phyloP scores from a whole-genome alignment of 2,113 vertebrate species.

The Gymnorhina tibicen region DNA sequence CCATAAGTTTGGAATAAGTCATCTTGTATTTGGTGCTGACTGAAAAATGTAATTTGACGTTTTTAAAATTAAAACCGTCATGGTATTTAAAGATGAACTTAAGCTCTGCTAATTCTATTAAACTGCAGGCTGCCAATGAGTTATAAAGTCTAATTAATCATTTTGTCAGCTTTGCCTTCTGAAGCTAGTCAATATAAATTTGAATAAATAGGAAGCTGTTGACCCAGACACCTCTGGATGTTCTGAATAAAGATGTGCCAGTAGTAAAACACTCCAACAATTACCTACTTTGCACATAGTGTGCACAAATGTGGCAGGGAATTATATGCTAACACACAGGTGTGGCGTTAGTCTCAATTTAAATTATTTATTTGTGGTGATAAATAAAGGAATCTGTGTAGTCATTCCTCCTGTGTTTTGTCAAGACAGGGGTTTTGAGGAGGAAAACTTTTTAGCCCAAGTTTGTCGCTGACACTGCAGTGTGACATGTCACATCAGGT shows the following conservation, averaged over 20 bases:
- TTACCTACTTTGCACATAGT: not conserved
- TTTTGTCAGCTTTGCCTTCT: slow-evolving; percentile 75
- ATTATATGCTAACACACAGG: not conserved
- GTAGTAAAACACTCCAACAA: slow-evolving; percentile 15
- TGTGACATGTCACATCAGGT: slow-evolving; percentile 68
- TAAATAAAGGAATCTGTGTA: not conserved
- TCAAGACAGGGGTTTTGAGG: not conserved
- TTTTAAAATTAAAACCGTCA: slow-evolving; percentile 70
- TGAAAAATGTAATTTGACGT: slow-evolving; percentile 73
- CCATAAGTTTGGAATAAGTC: slow-evolving; percentile 50
- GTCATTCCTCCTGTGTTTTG: not conserved
- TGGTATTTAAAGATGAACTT: slow-evolving; percentile 77
- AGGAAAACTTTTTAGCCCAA: slow-evolving; percentile 45
- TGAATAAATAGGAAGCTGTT: slow-evolving; percentile 74
- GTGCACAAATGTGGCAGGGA: not conserved
- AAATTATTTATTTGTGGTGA: not conserved
- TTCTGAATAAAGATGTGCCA: slow-evolving; percentile 54
- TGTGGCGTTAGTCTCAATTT: not conserved
- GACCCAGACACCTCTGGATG: slow-evolving; percentile 57
- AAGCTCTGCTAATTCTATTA: slow-evolving; percentile 78
- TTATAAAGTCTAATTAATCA: slow-evolving; percentile 77
- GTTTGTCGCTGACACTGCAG: slow-evolving; percentile 68
- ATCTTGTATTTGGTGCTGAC: slow-evolving; percentile 45
- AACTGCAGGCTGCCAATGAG: slow-evolving; percentile 71
- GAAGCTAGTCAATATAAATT: slow-evolving; percentile 74